Conservation (phyloP, 1,140 invertebrate species). For the Glossosoma conforme region DNA sequence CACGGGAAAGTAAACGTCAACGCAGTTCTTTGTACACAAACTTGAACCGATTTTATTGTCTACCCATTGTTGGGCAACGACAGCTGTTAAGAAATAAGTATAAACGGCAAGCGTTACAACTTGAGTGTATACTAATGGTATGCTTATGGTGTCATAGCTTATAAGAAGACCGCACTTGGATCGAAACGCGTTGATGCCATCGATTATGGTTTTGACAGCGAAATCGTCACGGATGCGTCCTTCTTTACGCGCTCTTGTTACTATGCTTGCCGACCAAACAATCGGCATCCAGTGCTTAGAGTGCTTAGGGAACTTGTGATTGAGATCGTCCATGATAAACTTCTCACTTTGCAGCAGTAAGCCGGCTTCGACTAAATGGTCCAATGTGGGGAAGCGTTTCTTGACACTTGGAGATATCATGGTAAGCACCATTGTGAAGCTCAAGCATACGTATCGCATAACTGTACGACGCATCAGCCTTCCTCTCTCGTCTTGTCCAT, state of each 20-base stretch:
- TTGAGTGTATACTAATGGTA: conserved; percentile 92
- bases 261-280: conserved; percentile 87
- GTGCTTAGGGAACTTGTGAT: conserved; percentile 78
- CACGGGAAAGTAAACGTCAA: conserved; percentile 82
- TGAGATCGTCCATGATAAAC: conserved; percentile 70
- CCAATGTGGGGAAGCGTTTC: conserved; percentile 84
- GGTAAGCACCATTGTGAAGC: conserved; percentile 73
- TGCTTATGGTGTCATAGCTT: conserved; percentile 86
- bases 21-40: conserved; percentile 41
- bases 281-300: conserved; percentile 91
- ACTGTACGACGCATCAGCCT: conserved; percentile 83
- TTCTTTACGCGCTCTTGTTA: conserved; percentile 82
- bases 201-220: conserved; percentile 85
- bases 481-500: conserved; percentile 73
- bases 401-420: conserved; percentile 86
- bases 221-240: conserved; percentile 89
- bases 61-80: conserved; percentile 81
- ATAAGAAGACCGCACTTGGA: conserved; percentile 75
- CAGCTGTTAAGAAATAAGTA: conserved; percentile 78
- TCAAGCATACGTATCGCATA: conserved; percentile 76
- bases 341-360: conserved; percentile 86
- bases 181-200: conserved; percentile 84
- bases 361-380: conserved; percentile 83
- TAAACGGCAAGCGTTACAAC: conserved; percentile 91
- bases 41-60: conserved; percentile 43